Evolutionary conservation across 1,140 invertebrate species (phyloP), one percentile per base, ranked within the genome.

Genomic region (Leptinotarsa defecta): DNA sequence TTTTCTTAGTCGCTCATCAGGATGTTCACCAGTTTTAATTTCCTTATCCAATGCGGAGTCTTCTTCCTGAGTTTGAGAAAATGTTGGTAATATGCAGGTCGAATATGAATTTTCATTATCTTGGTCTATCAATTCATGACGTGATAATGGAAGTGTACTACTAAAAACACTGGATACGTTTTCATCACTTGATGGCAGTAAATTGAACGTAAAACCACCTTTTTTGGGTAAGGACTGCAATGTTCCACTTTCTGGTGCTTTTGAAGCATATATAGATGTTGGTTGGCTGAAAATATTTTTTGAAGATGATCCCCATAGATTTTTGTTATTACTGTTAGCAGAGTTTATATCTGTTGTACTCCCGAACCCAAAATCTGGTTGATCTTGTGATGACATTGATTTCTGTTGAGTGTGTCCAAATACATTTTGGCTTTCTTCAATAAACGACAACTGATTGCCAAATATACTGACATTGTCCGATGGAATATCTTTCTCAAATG

Each of bases 141-240:
- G 8, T 43, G 24, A 24, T 27, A 27, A 5, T 22, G 64, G 20
- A 8, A 20, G n/a, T 68, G 65, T 19, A 34, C 3, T 27, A 27
- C 8, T 13, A 17, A 68, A 68, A 17, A 68, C 22, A 24, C 27
- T 68, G 43, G 65, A n/a, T 68, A 34, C 43, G 1, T 17, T 68
- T 68, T 68, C 0, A n/a, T 68, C 24, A 15, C 13, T 27, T 27
- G 65, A n/a, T 68, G 43, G 13, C 19, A 43, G 15, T 27, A 68
- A 68, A 27, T 68, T 57, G 52, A 78, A 78, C 8, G 65, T n/a
- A 76, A 78, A 78, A 11, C 77, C 74, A 4, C 74, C 77, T 43
- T 68, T 78, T 34, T 74, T 78, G 27, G 71, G 22, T 11, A 6
- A 19, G 3, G 34, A 43, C 8, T 43, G 34, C 34, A 43, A 19